Base-by-base conservation (phyloP, 2,888 invertebrate genomes). In the Vanessa cardui region DNA sequence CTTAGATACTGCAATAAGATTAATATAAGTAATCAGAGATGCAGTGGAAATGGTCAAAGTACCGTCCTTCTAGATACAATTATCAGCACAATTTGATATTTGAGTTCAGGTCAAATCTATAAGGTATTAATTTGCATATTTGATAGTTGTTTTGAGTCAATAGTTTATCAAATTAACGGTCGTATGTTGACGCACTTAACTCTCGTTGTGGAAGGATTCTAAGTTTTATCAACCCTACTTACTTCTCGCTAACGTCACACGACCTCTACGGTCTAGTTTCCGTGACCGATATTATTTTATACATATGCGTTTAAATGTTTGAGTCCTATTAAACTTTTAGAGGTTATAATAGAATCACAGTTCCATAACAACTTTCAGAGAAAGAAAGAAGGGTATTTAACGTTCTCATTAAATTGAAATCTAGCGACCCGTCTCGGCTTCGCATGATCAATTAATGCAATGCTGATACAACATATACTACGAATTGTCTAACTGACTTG, bases 201-300 rank as follows among this genome's bases (percentile, higher is more conserved):
- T 60, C 49, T 44, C 46, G 66, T 56, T 33, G 44, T 69, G 66
- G 66, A 71, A 69, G 69, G 64, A 52, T 66, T 64, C 69, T 26
- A 61, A 54, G 66, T 58, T 61, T 69, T 68, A 66, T 70, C 70
- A 54, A 21, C 31, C 39, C 56, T 47, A 16, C 46, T 68, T 52
- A 63, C 60, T 61, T 64, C 64, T 64, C 46, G 33, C 46, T 64
- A 66, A 69, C 68, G 70, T 59, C 59, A 46, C 39, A 45, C 62
- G 69, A 71, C 69, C 71, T 66, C 68, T 69, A 52, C 62, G 69
- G 26, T 58, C 71, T 58, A 66, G 66, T 69, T 69, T 47, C 58
- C 68, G 33, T 64, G 68, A 66, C 66, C 58, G 66, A 62, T 69
- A 62, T 71, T 12, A 39, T 39, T 39, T 39, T 39, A 39, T 39